Evolutionary conservation across 2,888 invertebrate genomes (phyloP), one percentile per base, ranked within the genome.

Genomic region (Drosophila histrio): DNA sequence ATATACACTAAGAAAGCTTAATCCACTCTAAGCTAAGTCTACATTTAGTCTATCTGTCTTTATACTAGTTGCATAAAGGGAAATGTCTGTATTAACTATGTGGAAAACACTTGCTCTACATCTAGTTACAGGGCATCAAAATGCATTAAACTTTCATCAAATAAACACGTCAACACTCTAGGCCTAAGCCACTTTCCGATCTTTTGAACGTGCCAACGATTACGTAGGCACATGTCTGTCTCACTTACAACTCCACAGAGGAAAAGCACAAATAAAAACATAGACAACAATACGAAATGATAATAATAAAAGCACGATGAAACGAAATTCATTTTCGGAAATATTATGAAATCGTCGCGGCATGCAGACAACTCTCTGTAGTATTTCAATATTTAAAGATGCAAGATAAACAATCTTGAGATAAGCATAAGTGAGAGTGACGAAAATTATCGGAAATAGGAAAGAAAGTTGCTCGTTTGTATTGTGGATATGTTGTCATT

Each of bases 381-480:
- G 59, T 59, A 69, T 76, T 79, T 69, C 49, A 57, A 71, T 68
- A 72, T 67, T 65, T 54, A 52, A 58, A 81, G 72, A 75, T 78
- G 76, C 63, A 76, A 87, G 87, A 85, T 85, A 72, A 85, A 85
- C 79, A 71, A 63, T 56, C 52, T 44, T 6, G 32, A 57, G 68
- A 76, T 79, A 63, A 67, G 65, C 61, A 30, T 41, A 62, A 75
- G 82, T 75, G 87, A 87, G 81, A 82, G 87, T 83, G 77, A 53
- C n/a, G 52, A 53, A 62, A 59, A 54, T 38, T 13, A 22, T 56
- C 49, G 47, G 49, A 49, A 57, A 21, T 43, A 11, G 13, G 32
- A 62, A 84, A 78, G 46, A 78, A 59, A 54, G 49, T 62, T 53
- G 60, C 30, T n/a, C 6, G 9, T 8, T 34, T 41, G 11, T 22